phyloP scores from a whole-genome alignment of 2,797 vertebrate genomes.

The Sitta carolinensis region DNA sequence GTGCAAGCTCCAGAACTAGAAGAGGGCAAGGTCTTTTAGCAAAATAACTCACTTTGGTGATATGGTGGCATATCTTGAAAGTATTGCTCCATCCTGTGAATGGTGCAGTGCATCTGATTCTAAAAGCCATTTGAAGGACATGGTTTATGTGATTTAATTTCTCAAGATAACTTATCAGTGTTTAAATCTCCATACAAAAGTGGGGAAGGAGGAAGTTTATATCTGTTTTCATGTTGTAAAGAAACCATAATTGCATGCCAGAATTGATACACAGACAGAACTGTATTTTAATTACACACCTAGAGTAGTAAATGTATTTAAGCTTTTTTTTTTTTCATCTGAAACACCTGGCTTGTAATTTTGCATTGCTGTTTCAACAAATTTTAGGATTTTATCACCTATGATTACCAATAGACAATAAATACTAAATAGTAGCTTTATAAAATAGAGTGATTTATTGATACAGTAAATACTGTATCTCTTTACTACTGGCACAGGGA shows the following conservation, averaged over 20 bases:
- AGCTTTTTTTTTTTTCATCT: not conserved
- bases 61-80: not conserved
- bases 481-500: not conserved
- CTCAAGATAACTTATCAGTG: not conserved
- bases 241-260: not conserved
- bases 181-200: not conserved
- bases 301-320: not conserved
- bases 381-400: not conserved
- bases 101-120: not conserved
- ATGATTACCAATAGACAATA: not conserved
- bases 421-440: not conserved
- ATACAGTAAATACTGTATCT: not conserved
- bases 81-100: fast-evolving
- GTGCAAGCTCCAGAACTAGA: not conserved
- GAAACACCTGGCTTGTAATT: not conserved
- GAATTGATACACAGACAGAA: not conserved
- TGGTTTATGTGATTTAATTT: not conserved
- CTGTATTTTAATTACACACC: not conserved
- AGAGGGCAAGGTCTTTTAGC: not conserved
- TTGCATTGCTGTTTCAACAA: not conserved
- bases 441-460: not conserved
- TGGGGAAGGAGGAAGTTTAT: not conserved
- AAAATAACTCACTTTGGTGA: not conserved
- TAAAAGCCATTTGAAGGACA: not conserved
- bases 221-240: not conserved